Percentiles rank a stretch among this genome's conserved stretches.
Evolutionary conservation across 2,797 vertebrate genomes (phyloP).

Genomic region (Todus mexicanus): DNA sequence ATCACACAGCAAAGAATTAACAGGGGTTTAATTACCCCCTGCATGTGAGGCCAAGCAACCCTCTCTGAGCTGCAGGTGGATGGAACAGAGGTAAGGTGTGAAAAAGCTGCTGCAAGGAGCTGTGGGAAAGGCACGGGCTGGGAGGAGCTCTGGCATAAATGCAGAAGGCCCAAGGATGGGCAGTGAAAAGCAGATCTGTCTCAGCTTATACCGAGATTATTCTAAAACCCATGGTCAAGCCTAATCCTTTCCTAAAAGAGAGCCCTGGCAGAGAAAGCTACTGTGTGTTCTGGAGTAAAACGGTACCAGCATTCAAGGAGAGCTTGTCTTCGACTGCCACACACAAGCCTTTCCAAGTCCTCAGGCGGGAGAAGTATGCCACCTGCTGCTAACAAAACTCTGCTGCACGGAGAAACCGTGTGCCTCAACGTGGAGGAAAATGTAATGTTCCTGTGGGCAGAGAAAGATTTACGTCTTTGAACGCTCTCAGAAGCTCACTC

Average conservation of each 20-base stretch:
- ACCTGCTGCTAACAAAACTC: neutral
- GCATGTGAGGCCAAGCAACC: neutral
- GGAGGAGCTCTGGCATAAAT: neutral
- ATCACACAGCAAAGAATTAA: neutral
- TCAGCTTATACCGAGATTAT: neutral
- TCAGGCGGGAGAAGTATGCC: neutral
- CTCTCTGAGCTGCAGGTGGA: neutral
- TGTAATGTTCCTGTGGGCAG: neutral
- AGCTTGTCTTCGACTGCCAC: fast-evolving
- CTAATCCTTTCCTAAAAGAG: neutral
- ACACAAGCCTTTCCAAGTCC: neutral
- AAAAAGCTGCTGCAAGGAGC: neutral
- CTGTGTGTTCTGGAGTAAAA: fast-evolving
- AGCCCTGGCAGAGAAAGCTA: neutral
- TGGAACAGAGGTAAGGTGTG: fast-evolving
- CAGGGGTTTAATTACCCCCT: neutral
- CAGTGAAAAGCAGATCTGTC: neutral
- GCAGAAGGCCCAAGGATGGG: neutral
- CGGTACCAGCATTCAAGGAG: fast-evolving
- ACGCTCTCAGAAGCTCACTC: neutral
- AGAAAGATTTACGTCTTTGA: neutral
- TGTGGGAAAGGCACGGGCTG: neutral
- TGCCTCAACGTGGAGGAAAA: neutral
- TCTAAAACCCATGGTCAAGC: neutral
- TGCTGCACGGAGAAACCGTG: fast-evolving